Evolutionary conservation across 2,888 invertebrate genomes (phyloP).

Genomic region (Synanthedon andrenaeformis): DNA sequence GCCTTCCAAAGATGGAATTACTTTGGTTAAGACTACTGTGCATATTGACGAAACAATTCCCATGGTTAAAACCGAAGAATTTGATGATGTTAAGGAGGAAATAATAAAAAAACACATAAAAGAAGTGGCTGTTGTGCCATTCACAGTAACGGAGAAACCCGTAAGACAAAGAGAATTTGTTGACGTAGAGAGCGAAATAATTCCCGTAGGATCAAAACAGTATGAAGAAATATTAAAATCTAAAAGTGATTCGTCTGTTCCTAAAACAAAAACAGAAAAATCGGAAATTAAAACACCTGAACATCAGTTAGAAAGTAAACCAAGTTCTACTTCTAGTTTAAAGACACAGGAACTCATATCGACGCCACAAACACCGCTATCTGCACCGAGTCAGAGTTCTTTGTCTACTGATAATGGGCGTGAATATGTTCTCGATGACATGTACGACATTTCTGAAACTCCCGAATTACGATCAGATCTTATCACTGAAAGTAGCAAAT

Average conservation of each 20-base stretch:
- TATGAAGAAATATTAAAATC: slow-evolving; percentile 65
- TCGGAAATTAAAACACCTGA: slow-evolving; percentile 50
- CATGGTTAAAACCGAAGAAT: slow-evolving; percentile 8
- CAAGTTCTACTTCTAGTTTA: slow-evolving; percentile 70
- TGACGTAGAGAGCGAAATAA: slow-evolving; percentile 59
- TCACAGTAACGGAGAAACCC: slow-evolving; percentile 52
- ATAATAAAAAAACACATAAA: slow-evolving; percentile 43
- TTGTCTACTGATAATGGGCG: slow-evolving; percentile 75
- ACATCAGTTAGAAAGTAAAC: slow-evolving; percentile 60
- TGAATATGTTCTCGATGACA: slow-evolving; percentile 73
- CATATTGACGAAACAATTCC: slow-evolving; percentile 29
- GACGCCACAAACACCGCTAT: slow-evolving; percentile 72
- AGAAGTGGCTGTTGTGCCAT: slow-evolving; percentile 54
- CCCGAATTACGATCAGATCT: slow-evolving; percentile 68
- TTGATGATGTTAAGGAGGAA: slow-evolving; percentile 31
- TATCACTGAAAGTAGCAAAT: slow-evolving; percentile 56
- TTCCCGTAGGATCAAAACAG: slow-evolving; percentile 49
- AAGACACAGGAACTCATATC: slow-evolving; percentile 67
- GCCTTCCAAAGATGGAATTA: slow-evolving; percentile 24
- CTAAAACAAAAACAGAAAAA: slow-evolving; percentile 58
- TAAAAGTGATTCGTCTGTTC: slow-evolving; percentile 63
- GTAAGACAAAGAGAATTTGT: slow-evolving; percentile 63
- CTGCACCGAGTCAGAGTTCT: slow-evolving; percentile 74
- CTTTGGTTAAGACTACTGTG: slow-evolving; percentile 28
- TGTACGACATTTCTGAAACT: slow-evolving; percentile 70